Conservation (phyloP, 2,113 vertebrate genomes). For the Osmerus eperlanus region DNA sequence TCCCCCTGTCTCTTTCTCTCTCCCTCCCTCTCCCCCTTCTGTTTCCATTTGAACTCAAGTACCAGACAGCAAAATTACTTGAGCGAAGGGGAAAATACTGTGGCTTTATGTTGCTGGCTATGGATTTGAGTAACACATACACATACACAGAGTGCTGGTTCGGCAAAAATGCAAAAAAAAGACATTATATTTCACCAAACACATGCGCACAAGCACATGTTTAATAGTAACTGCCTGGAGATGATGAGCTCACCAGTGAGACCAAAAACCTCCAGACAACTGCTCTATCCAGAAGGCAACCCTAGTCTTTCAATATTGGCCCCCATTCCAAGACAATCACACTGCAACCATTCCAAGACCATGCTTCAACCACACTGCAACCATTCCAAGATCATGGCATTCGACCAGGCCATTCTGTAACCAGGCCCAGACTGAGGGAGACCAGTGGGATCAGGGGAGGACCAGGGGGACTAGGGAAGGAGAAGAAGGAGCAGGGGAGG, state of each 20-base stretch:
- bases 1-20: not conserved
- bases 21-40: not conserved
- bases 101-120: conserved; percentile 59
- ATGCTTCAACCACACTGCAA: not conserved
- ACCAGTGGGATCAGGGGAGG: too few species aligned
- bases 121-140: conserved; percentile 44
- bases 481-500: too few species aligned
- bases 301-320: too few species aligned
- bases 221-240: conserved; percentile 67
- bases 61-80: conserved; percentile 64
- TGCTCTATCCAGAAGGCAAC: conserved; percentile 56
- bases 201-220: conserved; percentile 12
- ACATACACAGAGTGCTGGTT: conserved; percentile 24
- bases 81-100: conserved; percentile 63
- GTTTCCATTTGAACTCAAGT: not conserved
- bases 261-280: conserved; percentile 72
- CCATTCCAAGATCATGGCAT: too few species aligned
- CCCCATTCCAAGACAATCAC: conserved; percentile 3
- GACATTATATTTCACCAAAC: conserved; percentile 12
- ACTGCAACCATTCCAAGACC: not conserved
- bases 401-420: too few species aligned
- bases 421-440: too few species aligned
- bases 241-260: conserved; percentile 76
- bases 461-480: too few species aligned
- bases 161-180: conserved; percentile 1